A percentile compares a stretch with the other conserved stretches of the same genome.
These are phyloP conservation scores for Miltochrista miniata DNA, from an alignment of 2,888 invertebrate genomes.

Conservation along the genomic window DNA sequence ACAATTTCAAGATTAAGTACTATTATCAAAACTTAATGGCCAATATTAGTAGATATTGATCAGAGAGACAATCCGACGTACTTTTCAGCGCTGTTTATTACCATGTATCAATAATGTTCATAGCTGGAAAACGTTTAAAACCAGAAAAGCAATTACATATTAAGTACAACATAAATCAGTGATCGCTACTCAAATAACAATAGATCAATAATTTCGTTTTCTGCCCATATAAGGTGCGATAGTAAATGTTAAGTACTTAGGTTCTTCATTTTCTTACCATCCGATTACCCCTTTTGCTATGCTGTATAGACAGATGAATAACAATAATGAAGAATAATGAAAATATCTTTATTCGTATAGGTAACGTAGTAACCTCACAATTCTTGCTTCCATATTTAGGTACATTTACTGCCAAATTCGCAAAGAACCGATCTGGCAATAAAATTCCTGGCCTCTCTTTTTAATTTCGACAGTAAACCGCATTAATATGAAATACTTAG, in stretches of 20 bases:
- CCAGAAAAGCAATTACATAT: neutral
- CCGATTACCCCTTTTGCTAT: neutral
- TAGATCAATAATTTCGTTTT: slow-evolving; percentile 2
- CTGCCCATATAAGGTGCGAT: neutral
- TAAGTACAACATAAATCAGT: neutral
- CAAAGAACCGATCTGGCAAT: too few relatives aligned
- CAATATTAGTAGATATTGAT: too few relatives aligned
- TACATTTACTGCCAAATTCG: too few relatives aligned
- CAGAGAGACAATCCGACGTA: too few relatives aligned
- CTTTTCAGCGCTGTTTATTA: neutral
- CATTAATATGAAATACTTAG: slow-evolving; percentile 17
- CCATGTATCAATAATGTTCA: neutral
- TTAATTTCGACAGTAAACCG: too few relatives aligned
- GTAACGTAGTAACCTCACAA: too few relatives aligned
- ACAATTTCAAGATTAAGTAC: too few relatives aligned
- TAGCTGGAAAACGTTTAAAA: neutral
- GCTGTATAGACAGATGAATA: neutral
- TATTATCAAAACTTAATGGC: too few relatives aligned
- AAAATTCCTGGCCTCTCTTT: too few relatives aligned
- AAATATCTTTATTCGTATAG: too few relatives aligned
- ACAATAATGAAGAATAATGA: too few relatives aligned
- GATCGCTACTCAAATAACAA: neutral
- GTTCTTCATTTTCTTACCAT: neutral
- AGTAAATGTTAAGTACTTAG: slow-evolving; percentile 3
- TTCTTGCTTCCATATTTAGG: too few relatives aligned